Evolutionary conservation across 30 jellyfish, hydroid and myxozoan species (phyloP).

Genomic region (Hydra vulgaris): DNA sequence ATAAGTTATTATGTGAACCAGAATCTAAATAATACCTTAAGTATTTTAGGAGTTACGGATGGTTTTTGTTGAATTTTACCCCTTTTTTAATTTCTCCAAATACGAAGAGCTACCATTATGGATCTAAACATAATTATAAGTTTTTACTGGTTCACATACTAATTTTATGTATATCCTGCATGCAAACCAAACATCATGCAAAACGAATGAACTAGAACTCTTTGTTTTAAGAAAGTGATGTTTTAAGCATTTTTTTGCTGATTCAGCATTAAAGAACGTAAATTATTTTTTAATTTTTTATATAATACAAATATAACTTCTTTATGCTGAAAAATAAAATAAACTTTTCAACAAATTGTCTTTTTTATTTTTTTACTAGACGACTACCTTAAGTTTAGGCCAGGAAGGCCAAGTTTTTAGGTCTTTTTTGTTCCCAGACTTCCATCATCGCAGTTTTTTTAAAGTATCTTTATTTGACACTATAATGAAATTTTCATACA

Average conservation of each 20-base stretch:
- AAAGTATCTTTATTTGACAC: too few species aligned
- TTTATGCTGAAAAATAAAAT: background rate
- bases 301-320: background rate
- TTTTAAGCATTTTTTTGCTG: background rate
- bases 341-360: background rate
- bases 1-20: background rate
- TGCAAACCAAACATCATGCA: background rate
- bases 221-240: background rate
- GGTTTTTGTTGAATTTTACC: background rate
- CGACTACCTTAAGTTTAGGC: background rate
- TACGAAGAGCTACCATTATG: background rate
- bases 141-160: background rate
- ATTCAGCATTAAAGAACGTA: background rate
- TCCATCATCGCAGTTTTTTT: too few species aligned
- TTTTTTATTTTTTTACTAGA: background rate
- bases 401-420: too few species aligned
- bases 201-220: background rate
- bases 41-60: background rate
- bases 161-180: background rate
- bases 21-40: background rate
- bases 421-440: too few species aligned
- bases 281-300: too few species aligned
- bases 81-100: background rate
- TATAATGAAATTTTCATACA: too few species aligned
- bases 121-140: background rate